Evolutionary conservation across 2,797 vertebrate genomes (phyloP).

Genomic region (Crenuchus spilurus): DNA sequence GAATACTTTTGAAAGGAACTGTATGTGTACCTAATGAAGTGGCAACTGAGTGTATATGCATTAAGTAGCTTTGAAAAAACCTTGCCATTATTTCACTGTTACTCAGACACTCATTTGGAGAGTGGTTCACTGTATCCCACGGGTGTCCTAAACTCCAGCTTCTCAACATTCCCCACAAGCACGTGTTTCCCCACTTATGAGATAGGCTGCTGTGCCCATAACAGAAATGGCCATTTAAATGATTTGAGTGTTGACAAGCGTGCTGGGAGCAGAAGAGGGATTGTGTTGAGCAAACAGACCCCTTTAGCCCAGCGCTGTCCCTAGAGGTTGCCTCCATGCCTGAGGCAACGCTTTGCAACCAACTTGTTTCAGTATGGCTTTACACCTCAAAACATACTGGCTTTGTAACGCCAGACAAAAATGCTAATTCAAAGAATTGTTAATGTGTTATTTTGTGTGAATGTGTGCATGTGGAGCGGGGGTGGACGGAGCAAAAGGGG

Average conservation of each 20-base stretch:
- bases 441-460: slow-evolving; percentile 50
- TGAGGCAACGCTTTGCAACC: slow-evolving; percentile 74
- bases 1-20: too few species aligned
- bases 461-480: slow-evolving; percentile 35
- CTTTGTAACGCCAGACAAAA: slow-evolving; percentile 65
- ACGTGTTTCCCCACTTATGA: slow-evolving; percentile 57
- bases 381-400: slow-evolving; percentile 74
- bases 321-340: slow-evolving; percentile 79
- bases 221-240: slow-evolving; percentile 84
- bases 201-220: slow-evolving; percentile 66
- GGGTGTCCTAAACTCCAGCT: slow-evolving; percentile 20
- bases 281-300: slow-evolving; percentile 86
- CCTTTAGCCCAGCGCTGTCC: slow-evolving; percentile 78
- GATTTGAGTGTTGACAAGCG: slow-evolving; percentile 82
- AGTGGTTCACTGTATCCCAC: slow-evolving; percentile 3
- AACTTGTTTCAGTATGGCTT: slow-evolving; percentile 75
- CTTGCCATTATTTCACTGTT: not conserved
- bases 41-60: too few species aligned
- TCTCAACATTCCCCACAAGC: slow-evolving; percentile 40
- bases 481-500: slow-evolving; percentile 24
- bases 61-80: not conserved
- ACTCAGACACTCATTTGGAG: not conserved
- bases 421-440: slow-evolving; percentile 68
- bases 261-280: slow-evolving; percentile 83
- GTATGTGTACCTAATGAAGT: too few species aligned